Evolutionary conservation across 1,140 invertebrate species (phyloP).

Genomic region (Diorhabda elongata): DNA sequence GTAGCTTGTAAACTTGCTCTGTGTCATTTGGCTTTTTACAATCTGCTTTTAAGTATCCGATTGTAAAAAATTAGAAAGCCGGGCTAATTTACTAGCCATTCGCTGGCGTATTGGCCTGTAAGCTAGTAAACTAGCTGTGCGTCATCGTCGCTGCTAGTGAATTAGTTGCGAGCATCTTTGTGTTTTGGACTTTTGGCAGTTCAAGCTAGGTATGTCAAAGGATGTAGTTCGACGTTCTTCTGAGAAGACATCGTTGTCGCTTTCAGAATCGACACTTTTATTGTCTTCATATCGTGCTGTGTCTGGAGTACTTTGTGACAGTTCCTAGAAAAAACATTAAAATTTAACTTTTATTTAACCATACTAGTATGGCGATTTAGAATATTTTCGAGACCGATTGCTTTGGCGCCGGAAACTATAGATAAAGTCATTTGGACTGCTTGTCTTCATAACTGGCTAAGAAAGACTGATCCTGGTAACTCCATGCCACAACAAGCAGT

Average conservation of each 20-base stretch:
- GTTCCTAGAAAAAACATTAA: background rate
- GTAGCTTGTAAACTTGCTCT: too few relatives aligned
- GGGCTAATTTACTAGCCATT: background rate
- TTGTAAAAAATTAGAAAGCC: background rate
- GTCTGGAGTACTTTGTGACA: background rate
- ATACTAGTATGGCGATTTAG: too few relatives aligned
- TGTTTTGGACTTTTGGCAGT: background rate
- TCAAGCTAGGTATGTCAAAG: background rate
- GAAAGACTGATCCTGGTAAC: too few relatives aligned
- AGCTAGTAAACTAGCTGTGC: background rate
- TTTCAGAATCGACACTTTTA: background rate
- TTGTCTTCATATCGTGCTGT: background rate
- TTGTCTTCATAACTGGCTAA: too few relatives aligned
- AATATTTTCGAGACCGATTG: too few relatives aligned
- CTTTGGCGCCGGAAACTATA: too few relatives aligned
- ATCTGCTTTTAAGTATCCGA: too few relatives aligned
- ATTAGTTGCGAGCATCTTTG: background rate
- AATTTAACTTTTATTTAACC: too few relatives aligned
- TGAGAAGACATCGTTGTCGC: background rate
- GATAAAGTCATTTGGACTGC: too few relatives aligned
- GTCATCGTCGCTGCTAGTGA: background rate
- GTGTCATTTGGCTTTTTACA: too few relatives aligned
- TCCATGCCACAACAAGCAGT: too few relatives aligned
- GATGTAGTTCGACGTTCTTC: background rate
- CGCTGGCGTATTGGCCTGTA: background rate